These are phyloP conservation scores for Gambelia wislizenii DNA, from an alignment of 2,797 vertebrate genomes.

Conservation along the genomic window DNA sequence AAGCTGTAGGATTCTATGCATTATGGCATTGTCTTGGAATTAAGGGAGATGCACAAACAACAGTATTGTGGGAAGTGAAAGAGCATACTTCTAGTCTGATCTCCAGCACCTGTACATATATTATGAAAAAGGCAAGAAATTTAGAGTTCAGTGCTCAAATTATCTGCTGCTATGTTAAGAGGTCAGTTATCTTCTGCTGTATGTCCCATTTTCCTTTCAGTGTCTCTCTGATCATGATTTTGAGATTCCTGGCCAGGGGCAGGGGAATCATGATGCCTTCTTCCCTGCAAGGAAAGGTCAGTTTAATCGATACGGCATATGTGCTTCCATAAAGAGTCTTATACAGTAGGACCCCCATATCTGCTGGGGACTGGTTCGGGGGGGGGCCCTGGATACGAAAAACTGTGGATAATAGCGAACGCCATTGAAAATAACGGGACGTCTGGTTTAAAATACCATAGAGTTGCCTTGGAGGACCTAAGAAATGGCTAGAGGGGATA, in stretches of 20 bases:
- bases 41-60: not conserved
- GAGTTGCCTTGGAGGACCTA: no score
- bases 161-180: conserved; percentile 3
- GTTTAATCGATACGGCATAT: not conserved
- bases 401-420: no score
- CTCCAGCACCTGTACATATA: not conserved
- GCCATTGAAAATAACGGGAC: no score
- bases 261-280: not conserved
- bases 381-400: no score
- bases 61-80: not conserved
- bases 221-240: not conserved
- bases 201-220: not conserved
- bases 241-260: not conserved
- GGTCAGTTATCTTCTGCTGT: not conserved
- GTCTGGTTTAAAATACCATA: no score
- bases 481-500: no score
- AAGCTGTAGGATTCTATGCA: not conserved
- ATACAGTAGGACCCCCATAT: no score
- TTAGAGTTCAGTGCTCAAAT: not conserved
- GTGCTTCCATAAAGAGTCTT: not conserved
- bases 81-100: not conserved
- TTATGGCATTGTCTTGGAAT: not conserved
- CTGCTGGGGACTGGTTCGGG: no score
- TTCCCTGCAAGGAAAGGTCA: not conserved
- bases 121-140: not conserved